Evolutionary conservation across 2,888 invertebrate genomes (phyloP).

Genomic region (Monoplex corrugatus): DNA sequence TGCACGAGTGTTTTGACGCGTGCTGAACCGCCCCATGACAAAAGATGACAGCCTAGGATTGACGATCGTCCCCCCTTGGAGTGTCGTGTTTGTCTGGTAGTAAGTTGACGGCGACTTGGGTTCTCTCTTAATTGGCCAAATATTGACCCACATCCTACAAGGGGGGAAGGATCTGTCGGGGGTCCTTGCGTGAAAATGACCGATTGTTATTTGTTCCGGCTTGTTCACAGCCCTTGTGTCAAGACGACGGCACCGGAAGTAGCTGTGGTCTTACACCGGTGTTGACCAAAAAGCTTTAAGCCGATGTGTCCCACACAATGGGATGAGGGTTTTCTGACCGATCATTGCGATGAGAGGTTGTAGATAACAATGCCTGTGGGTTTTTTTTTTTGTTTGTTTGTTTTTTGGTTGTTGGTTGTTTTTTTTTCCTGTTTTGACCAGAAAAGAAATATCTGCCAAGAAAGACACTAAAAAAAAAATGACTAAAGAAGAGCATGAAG

Average conservation of each 20-base stretch:
- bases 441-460: too few species aligned
- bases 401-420: too few species aligned
- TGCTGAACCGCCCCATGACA: not conserved
- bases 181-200: not conserved
- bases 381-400: too few species aligned
- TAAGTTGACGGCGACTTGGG: not conserved
- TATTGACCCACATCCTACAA: not conserved
- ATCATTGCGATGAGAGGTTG: too few species aligned
- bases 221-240: not conserved
- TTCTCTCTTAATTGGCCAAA: not conserved
- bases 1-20: conserved; percentile 10
- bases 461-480: too few species aligned
- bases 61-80: not conserved
- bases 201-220: conserved; percentile 11
- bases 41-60: not conserved
- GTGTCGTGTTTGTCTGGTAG: not conserved
- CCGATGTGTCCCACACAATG: too few species aligned
- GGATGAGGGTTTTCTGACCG: too few species aligned
- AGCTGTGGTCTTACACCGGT: not conserved
- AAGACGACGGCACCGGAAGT: not conserved
- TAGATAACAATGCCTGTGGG: too few species aligned
- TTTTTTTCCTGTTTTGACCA: too few species aligned
- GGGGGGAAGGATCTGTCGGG: not conserved
- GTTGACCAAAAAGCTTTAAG: conserved; percentile 1
- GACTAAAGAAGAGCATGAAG: too few species aligned